A percentile compares a stretch with the other conserved stretches of the same genome.
phyloP scores from a whole-genome alignment of 2,113 vertebrate species.

The Theristicus caerulescens region DNA sequence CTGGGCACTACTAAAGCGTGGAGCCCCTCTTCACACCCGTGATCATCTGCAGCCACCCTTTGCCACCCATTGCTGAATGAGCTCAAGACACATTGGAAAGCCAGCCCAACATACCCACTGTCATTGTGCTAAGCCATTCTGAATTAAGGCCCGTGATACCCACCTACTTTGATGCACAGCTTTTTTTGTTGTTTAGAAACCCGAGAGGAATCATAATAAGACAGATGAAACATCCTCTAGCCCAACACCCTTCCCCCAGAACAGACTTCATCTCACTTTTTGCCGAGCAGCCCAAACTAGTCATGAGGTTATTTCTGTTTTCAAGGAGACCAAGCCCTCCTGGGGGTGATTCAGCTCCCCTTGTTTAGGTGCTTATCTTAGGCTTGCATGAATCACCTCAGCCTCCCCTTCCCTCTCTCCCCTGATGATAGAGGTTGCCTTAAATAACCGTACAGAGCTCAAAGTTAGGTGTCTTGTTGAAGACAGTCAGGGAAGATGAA shows the following conservation, averaged over 20 bases:
- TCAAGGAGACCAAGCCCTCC: background rate
- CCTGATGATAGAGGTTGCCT: background rate
- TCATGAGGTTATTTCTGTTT: constrained; percentile 23
- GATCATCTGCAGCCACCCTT: background rate
- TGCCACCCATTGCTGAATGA: background rate
- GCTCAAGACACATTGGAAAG: background rate
- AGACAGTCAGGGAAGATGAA: background rate
- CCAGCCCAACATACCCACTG: background rate
- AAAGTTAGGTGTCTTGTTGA: background rate
- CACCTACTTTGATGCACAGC: background rate
- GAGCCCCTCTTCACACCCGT: background rate
- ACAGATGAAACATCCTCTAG: background rate
- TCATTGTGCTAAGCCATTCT: background rate
- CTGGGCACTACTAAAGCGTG: background rate
- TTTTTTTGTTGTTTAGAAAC: background rate
- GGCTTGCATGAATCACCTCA: background rate
- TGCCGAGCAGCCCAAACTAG: background rate
- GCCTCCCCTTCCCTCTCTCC: background rate
- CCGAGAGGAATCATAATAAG: background rate
- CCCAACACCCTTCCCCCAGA: background rate
- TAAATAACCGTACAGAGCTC: background rate
- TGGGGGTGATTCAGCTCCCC: background rate
- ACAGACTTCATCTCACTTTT: background rate
- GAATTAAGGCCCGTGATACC: background rate
- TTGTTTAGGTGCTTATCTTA: constrained; percentile 1